A percentile compares a stretch with the other conserved stretches of the same genome.
Evolutionary conservation across 2,888 invertebrate species (phyloP).

Genomic region (Amiota communis): DNA sequence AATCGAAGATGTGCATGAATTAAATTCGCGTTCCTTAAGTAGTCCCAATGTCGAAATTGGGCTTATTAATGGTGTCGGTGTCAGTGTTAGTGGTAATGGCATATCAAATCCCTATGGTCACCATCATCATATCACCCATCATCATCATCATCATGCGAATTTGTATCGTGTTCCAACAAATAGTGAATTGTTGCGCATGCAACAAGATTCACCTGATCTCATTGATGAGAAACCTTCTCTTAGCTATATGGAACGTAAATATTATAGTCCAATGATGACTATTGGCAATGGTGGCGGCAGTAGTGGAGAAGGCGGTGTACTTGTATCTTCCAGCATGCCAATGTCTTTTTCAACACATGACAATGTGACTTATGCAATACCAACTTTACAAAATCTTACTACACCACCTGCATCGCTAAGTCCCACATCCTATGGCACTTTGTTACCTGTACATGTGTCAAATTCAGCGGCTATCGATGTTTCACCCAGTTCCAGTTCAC

Average conservation of each 20-base stretch:
- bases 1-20: slow-evolving; percentile 69
- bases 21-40: slow-evolving; percentile 44
- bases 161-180: slow-evolving; percentile 65
- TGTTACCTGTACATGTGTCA: slow-evolving; percentile 47
- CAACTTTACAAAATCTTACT: slow-evolving; percentile 56
- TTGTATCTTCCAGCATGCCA: slow-evolving; percentile 34
- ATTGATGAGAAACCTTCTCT: slow-evolving; percentile 65
- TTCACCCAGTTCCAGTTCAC: slow-evolving; percentile 49
- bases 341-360: slow-evolving; percentile 25
- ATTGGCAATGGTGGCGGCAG: slow-evolving; percentile 1
- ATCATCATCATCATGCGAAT: slow-evolving; percentile 50
- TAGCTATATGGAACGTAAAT: slow-evolving; percentile 68
- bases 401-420: slow-evolving; percentile 65
- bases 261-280: slow-evolving; percentile 57
- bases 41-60: slow-evolving; percentile 27
- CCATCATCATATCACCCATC: slow-evolving; percentile 49
- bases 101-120: slow-evolving; percentile 41
- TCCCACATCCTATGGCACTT: slow-evolving; percentile 59
- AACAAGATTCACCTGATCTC: slow-evolving; percentile 66
- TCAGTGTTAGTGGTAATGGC: slow-evolving; percentile 46
- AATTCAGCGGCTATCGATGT: slow-evolving; percentile 42
- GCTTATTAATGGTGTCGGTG: slow-evolving; percentile 37
- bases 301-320: slow-evolving; percentile 1
- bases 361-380: slow-evolving; percentile 36
- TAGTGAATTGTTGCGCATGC: slow-evolving; percentile 53